phyloP scores from a whole-genome alignment of 1,140 invertebrate species.

The Doryteuthis pealeii region DNA sequence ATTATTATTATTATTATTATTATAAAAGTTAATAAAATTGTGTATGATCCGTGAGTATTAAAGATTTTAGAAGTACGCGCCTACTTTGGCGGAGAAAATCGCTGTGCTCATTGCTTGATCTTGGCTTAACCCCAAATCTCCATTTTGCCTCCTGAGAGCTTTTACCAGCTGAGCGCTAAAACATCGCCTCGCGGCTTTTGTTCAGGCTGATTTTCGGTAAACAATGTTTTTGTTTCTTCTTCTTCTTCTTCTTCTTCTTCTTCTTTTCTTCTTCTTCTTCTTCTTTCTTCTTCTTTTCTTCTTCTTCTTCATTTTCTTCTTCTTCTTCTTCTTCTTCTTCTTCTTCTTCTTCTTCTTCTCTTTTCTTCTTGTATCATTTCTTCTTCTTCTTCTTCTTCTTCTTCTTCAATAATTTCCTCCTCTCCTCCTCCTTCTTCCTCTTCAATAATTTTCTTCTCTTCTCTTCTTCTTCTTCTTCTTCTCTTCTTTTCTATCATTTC shows the following conservation, averaged over 20 bases:
- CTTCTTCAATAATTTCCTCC: background rate
- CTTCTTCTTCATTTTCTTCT: background rate
- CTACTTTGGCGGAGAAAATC: too few species aligned
- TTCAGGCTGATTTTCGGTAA: too few species aligned
- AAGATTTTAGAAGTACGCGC: too few species aligned
- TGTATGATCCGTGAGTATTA: too few species aligned
- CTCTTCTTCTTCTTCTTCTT: background rate
- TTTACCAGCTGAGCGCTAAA: too few species aligned
- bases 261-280: background rate
- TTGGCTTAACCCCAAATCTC: too few species aligned
- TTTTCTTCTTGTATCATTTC: background rate
- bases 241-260: background rate
- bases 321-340: conserved; percentile 2
- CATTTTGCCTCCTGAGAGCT: too few species aligned
- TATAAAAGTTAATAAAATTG: too few species aligned
- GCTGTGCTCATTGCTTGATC: too few species aligned
- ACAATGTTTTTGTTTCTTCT: background rate
- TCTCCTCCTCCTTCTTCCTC: background rate
- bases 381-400: background rate
- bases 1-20: too few species aligned
- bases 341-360: background rate
- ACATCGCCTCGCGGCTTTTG: too few species aligned
- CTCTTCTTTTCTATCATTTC: background rate
- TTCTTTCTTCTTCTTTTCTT: background rate
- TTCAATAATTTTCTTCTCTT: background rate